Evolutionary conservation across 2,797 vertebrate genomes (phyloP), one percentile per base, ranked within the genome.

Genomic region (Karalla daura): DNA sequence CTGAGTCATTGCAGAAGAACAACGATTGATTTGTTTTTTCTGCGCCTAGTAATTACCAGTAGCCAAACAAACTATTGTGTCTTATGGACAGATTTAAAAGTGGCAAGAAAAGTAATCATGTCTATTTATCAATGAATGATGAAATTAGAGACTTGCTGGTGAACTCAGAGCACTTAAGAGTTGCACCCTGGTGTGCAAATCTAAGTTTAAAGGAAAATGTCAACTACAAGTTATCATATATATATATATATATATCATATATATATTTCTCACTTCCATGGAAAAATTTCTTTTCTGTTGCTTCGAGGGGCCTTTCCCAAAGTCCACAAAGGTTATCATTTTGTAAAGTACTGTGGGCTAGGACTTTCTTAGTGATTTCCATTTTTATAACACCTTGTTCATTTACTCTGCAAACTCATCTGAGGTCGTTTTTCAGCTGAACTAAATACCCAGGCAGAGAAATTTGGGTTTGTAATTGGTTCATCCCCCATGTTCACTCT

Each of bases 401-500:
- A 49, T 58, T 47, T 27, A 23, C 41, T 41, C 28, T 9, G 8
- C 36, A 12, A 2, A 12, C 5, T 46, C 15, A 20, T 49, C 21
- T 36, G 11, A 46, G 52, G 28, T 18, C 9, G 51, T 40, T 50
- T 45, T 51, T 56, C 12, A 27, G 21, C 45, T 55, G 14, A 20
- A 12, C 20, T 58, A 47, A 33, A 14, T 27, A 12, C 33, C 14
- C 11, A 17, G 28, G 11, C 12, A 56, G 21, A 43, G 39, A 3
- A 70, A 45, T 52, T 20, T 62, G 49, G 24, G 18, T 66, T 53
- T 76, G 35, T 53, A 64, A 65, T 63, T 28, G 78, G 28, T 37
- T 18, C 25, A 13, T 58, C 15, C 35, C 70, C 33, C 70, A 54
- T 17, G 36, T 64, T 53, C 8, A 25, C 32, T 43, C 51, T 8